These are phyloP conservation scores for Coptodon rendalli DNA, from an alignment of 2,113 vertebrate species.

Conservation along the genomic window DNA sequence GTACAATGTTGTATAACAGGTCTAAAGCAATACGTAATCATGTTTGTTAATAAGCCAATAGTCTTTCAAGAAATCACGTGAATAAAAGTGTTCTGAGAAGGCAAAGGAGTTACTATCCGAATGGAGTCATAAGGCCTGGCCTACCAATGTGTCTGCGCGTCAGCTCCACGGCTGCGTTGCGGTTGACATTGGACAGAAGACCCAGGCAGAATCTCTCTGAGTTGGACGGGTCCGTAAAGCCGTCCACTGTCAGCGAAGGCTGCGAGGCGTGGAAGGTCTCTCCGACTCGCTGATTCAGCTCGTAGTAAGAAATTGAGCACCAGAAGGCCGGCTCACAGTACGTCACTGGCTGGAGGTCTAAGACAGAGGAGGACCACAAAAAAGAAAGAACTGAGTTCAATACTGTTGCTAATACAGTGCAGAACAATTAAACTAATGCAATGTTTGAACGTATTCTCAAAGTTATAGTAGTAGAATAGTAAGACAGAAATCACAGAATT, in stretches of 20 bases:
- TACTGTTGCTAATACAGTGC: not conserved
- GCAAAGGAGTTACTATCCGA: not conserved
- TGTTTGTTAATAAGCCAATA: not conserved
- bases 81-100: not conserved
- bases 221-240: slow-evolving; percentile 97
- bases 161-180: slow-evolving; percentile 92
- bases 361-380: not conserved
- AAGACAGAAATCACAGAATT: not conserved
- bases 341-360: slow-evolving; percentile 96
- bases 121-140: not conserved
- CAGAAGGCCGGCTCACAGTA: slow-evolving; percentile 99
- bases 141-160: slow-evolving; percentile 92
- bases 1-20: not conserved
- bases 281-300: slow-evolving; percentile 97
- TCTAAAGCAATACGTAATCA: not conserved
- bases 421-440: not conserved
- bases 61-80: not conserved
- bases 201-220: slow-evolving; percentile 98
- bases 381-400: not conserved
- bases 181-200: slow-evolving; percentile 93
- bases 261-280: slow-evolving; percentile 98
- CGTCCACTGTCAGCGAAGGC: slow-evolving; percentile 96
- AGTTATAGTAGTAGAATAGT: not conserved
- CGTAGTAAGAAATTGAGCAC: slow-evolving; percentile 99
- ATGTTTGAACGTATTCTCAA: not conserved